These are phyloP conservation scores for Leistus spinibarbis DNA, from an alignment of 2,888 invertebrate species.

Conservation along the genomic window DNA sequence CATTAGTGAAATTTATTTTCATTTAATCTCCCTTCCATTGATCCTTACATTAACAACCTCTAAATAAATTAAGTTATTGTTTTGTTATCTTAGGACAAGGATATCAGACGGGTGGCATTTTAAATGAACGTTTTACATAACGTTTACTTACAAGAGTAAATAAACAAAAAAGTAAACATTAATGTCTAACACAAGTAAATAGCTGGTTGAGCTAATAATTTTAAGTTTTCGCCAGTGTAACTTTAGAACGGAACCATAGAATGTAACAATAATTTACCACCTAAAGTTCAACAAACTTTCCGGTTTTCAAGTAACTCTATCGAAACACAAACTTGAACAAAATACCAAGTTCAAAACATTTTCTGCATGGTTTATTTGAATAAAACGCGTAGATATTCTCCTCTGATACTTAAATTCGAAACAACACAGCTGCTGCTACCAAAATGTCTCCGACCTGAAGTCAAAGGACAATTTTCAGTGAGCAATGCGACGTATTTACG, in stretches of 20 bases:
- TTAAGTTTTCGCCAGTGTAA: no score
- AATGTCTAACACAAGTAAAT: no score
- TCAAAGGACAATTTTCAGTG: background rate
- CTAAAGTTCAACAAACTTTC: constrained; percentile 17
- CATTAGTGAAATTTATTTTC: no score
- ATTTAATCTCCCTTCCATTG: no score
- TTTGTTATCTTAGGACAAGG: no score
- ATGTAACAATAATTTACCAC: constrained; percentile 15
- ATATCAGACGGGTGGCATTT: no score
- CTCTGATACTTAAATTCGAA: background rate
- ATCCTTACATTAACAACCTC: no score
- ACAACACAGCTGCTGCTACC: background rate
- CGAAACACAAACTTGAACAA: constrained; percentile 12
- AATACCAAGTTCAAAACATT: constrained; percentile 23
- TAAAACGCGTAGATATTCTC: background rate
- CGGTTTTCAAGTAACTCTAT: constrained; percentile 15
- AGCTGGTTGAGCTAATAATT: background rate
- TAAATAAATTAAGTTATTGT: no score
- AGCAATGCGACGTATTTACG: background rate
- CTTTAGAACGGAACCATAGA: background rate
- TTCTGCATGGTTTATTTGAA: constrained; percentile 21
- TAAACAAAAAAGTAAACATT: no score
- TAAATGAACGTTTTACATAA: no score
- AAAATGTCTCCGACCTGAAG: background rate
- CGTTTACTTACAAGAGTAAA: no score